Evolutionary conservation across 2,113 vertebrate species (phyloP).

Genomic region (Phylloscopus whistleri): DNA sequence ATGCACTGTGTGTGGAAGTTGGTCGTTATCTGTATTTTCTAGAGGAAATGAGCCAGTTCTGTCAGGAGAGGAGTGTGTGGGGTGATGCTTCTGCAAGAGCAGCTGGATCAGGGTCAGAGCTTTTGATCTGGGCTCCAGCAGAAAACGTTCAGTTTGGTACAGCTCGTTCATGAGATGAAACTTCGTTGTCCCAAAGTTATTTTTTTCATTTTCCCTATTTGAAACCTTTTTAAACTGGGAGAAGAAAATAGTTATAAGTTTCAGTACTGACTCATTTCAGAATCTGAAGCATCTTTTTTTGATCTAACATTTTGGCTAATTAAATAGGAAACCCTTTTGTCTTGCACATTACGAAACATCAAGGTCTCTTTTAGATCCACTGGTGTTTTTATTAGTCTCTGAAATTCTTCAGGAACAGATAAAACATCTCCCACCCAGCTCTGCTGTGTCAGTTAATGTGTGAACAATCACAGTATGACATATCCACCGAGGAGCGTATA

Average conservation of each 20-base stretch:
- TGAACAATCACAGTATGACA: slow-evolving; percentile 48
- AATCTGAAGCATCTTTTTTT: background rate
- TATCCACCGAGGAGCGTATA: background rate
- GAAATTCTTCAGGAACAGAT: background rate
- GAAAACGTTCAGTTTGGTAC: background rate
- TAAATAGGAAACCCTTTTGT: background rate
- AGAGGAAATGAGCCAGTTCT: background rate
- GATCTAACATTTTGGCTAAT: background rate
- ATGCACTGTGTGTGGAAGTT: background rate
- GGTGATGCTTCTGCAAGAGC: background rate
- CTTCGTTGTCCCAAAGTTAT: background rate
- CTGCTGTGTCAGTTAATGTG: slow-evolving; percentile 32
- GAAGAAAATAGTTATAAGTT: background rate
- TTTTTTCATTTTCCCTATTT: background rate
- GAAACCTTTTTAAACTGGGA: background rate
- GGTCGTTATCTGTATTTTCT: background rate
- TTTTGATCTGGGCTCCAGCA: background rate
- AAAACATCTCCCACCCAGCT: background rate
- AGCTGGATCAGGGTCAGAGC: background rate
- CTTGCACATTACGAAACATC: background rate
- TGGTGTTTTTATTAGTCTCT: background rate
- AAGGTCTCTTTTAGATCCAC: background rate
- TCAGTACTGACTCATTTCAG: background rate
- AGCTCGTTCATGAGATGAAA: background rate
- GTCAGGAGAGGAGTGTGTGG: background rate